Evolutionary conservation across 2,113 vertebrate species (phyloP), one percentile per base, ranked within the genome.

Genomic region (Vombatus ursinus): DNA sequence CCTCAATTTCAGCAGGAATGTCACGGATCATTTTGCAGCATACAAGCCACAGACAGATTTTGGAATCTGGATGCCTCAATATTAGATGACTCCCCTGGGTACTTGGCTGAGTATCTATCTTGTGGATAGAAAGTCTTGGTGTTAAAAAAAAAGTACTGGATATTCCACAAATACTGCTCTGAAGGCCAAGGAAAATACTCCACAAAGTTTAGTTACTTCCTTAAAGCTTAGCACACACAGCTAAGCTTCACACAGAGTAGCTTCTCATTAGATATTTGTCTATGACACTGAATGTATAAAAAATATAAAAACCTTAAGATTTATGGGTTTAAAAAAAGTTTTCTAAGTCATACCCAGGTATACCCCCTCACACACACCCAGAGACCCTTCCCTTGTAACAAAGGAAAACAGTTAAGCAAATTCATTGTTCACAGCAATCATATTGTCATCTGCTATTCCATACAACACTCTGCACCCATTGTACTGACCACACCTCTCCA

Each of bases 1-100:
- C 95, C 92, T 48, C 11, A 44, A 90, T 98, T 94, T 96, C 3
- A 90, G n/a, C 94, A 97, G 94, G 97, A 98, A 52, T 96, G 93
- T 94, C 90, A 6, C 48, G 44, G 90, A 90, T 49, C 49, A 44
- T 95, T 97, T 95, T 97, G 93, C 50, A 96, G 90, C 92, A 44
- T 2, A 16, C 90, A 97, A 96, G 93, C 90, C 93, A 24, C 91
- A 98, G 57, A 52, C 68, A 97, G 92, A 96, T 92, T n/a, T 92
- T 48, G 90, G 47, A 94, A 90, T 96, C 52, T 93, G 95, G 95
- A 92, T 96, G 77, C 26, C 68, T 31, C 90, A 37, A 31, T 90
- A 95, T 53, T 52, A 51, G 91, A 11, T 90, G 94, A 24, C 50
- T 94, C 61, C 84, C 47, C 90, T 54, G 25, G 48, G 51, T 51